Percentiles rank a stretch among this genome's conserved stretches.
These are phyloP conservation scores for Erannis defoliaria DNA, from an alignment of 2,888 invertebrate species.

Conservation along the genomic window DNA sequence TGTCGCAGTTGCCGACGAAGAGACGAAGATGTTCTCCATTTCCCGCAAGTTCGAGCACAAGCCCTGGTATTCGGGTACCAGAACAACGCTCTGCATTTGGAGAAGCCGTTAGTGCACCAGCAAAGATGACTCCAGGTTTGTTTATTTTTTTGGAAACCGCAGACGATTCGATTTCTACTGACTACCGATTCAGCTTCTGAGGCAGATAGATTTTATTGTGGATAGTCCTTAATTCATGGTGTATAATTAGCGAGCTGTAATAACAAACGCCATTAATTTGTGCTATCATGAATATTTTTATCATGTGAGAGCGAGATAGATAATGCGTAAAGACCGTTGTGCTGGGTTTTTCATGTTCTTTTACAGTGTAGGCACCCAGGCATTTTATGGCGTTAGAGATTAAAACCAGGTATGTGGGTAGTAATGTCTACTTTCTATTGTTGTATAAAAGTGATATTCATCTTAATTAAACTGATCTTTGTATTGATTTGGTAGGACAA, in stretches of 20 bases:
- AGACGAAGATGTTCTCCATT: slow-evolving; percentile 96
- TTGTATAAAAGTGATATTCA: not conserved
- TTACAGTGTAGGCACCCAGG: slow-evolving; percentile 55
- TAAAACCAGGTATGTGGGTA: not conserved
- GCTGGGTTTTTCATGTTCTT: slow-evolving; percentile 68
- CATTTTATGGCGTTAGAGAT: slow-evolving; percentile 34
- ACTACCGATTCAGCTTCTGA: not conserved
- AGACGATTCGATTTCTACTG: not conserved
- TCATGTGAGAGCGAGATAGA: slow-evolving; percentile 76
- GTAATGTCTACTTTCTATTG: not conserved
- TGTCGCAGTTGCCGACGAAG: slow-evolving; percentile 95
- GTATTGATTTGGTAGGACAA: not conserved
- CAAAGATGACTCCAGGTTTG: slow-evolving; percentile 96
- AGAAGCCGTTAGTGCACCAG: slow-evolving; percentile 90
- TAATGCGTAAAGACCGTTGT: slow-evolving; percentile 74
- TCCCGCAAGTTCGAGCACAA: slow-evolving; percentile 87
- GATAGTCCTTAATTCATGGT: slow-evolving; percentile 5
- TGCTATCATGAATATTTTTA: slow-evolving; percentile 79
- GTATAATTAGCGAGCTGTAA: slow-evolving; percentile 65
- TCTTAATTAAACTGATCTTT: not conserved
- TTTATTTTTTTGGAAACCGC: slow-evolving; percentile 65
- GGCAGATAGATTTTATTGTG: slow-evolving; percentile 3
- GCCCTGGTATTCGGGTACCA: slow-evolving; percentile 82
- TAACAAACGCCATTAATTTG: slow-evolving; percentile 75
- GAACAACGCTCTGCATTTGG: slow-evolving; percentile 92